Evolutionary conservation across 2,113 vertebrate species (phyloP), one percentile per base, ranked within the genome.

Genomic region (Daboia siamensis): DNA sequence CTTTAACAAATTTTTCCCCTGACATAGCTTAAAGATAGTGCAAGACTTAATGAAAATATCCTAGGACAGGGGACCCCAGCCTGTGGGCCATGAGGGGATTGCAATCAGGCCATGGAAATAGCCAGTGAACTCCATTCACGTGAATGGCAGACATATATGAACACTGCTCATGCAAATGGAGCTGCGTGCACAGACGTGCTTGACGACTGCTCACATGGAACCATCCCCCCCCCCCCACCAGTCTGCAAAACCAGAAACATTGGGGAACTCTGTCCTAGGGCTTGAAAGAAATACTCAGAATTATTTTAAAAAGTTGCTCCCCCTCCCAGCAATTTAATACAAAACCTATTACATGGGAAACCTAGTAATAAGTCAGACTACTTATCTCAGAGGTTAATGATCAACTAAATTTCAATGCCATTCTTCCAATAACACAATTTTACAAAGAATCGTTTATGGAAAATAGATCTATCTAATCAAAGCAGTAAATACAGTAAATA

Each of bases 351-450:
- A 91, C 48, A 90, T 86, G 51, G 23, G 80, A 94, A 6, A 89
- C 12, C 87, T 24, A 48, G 26, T 51, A 93, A 46, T 93, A 95
- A 90, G 80, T 74, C 86, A 11, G 10, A 91, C 55, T 17, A 55
- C 54, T 88, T 85, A 92, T 48, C 93, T 90, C 57, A 92, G 55
- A 87, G 44, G 80, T 92, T 90, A 87, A 89, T 15, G 0, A 46
- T 4, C 5, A 91, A 56, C 88, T 91, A 93, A 20, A 80, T 69
- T 90, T 90, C 86, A 56, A 21, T 89, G 55, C n/a, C 2, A 17
- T 74, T 88, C 11, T 86, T 90, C 44, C 44, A 56, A 89, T 13
- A 87, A 33, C n/a, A 86, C 26, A 33, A 90, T 86, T 61, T 15
- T 55, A 88, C 20, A 86, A 90, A 51, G 46, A 87, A 90, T 86